phyloP scores from a whole-genome alignment of 2,113 vertebrate species.

The Platycercus adscitus region DNA sequence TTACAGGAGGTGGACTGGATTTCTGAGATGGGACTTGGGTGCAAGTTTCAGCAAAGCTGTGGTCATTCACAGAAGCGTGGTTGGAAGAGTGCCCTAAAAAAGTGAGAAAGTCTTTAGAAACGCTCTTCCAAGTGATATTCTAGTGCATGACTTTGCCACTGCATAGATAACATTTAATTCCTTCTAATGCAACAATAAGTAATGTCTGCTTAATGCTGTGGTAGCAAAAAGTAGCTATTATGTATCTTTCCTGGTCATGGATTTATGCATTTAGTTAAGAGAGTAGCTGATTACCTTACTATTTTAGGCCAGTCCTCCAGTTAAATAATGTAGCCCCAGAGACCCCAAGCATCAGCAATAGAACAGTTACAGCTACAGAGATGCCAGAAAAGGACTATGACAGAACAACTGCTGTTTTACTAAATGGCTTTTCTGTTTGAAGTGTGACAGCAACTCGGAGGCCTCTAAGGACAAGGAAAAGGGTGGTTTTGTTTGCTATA shows the following conservation, averaged over 20 bases:
- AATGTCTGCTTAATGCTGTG: not conserved
- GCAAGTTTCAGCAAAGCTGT: constrained; percentile 68
- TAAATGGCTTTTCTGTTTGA: not conserved
- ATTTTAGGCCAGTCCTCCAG: not conserved
- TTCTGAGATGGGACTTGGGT: constrained; percentile 77
- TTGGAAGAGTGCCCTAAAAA: constrained; percentile 77
- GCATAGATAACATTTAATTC: not conserved
- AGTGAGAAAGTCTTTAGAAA: constrained; percentile 24
- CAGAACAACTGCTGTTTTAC: not conserved
- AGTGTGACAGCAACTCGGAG: not conserved
- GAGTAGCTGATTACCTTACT: not conserved
- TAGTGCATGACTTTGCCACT: not conserved
- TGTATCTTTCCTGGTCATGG: not conserved
- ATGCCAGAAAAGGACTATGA: not conserved
- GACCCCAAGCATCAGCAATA: not conserved
- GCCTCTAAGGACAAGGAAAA: not conserved
- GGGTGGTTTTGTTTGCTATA: not conserved
- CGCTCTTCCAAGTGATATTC: not conserved
- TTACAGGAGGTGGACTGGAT: constrained; percentile 72
- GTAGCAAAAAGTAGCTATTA: not conserved
- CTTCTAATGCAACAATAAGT: not conserved
- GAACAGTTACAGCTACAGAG: not conserved
- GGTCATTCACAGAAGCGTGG: constrained; percentile 35
- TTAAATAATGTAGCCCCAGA: not conserved
- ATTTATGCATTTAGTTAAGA: not conserved